Conservation (phyloP, 1,140 invertebrate species). For the Chironomus tepperi region DNA sequence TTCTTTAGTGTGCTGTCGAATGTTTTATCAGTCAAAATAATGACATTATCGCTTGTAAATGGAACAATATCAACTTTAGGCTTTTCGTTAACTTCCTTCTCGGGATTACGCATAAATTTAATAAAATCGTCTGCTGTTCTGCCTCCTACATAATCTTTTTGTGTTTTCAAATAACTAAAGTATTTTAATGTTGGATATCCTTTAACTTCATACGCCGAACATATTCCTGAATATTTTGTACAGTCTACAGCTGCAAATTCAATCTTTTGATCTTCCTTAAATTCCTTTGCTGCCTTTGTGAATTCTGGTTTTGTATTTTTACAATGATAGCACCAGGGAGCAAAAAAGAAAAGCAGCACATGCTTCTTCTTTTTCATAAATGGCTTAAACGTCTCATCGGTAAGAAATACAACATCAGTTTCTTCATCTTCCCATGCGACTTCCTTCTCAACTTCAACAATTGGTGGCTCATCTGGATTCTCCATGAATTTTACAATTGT, state of each 20-base stretch:
- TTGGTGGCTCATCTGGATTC: slow-evolving; percentile 70
- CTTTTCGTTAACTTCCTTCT: slow-evolving; percentile 36
- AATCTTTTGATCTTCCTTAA: slow-evolving; percentile 62
- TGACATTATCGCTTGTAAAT: slow-evolving; percentile 39
- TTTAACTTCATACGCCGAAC: slow-evolving; percentile 59
- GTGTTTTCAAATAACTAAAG: slow-evolving; percentile 68
- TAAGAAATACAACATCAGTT: slow-evolving; percentile 66
- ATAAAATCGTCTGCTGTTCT: slow-evolving; percentile 62
- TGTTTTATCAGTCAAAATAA: slow-evolving; percentile 43
- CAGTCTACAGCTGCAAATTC: slow-evolving; percentile 79
- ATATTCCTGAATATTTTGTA: slow-evolving; percentile 55
- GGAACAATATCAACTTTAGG: slow-evolving; percentile 33
- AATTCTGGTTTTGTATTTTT: slow-evolving; percentile 83
- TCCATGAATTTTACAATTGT: slow-evolving; percentile 76
- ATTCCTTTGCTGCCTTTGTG: slow-evolving; percentile 59
- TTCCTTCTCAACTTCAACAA: slow-evolving; percentile 61
- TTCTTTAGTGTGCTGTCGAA: slow-evolving; percentile 50
- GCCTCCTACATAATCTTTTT: slow-evolving; percentile 59
- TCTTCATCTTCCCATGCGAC: slow-evolving; percentile 63
- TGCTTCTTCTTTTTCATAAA: slow-evolving; percentile 52
- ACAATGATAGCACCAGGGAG: slow-evolving; percentile 89
- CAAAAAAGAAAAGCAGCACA: slow-evolving; percentile 83
- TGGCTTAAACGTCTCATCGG: slow-evolving; percentile 58
- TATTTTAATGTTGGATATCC: slow-evolving; percentile 85
- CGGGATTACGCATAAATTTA: slow-evolving; percentile 55